Percentiles rank a stretch among this genome's conserved stretches.
Conservation (phyloP, 1,140 invertebrate genomes). For the Hydropsyche tenuis region DNA sequence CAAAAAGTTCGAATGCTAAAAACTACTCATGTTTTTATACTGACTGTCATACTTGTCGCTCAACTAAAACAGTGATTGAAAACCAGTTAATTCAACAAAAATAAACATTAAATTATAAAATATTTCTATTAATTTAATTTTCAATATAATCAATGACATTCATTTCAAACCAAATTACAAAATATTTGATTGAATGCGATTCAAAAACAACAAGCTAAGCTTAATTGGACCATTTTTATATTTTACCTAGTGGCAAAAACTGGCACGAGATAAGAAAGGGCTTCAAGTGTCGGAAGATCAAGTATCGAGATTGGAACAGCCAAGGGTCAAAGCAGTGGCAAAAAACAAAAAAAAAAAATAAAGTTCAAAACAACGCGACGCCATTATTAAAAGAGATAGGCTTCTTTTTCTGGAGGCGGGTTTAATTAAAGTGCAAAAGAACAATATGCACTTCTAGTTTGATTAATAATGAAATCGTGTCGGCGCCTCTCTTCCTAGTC, state of each 20-base stretch:
- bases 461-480: no score
- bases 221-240: conserved; percentile 1
- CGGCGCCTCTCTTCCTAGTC: no score
- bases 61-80: no score
- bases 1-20: no score
- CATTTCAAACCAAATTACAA: no score
- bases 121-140: no score
- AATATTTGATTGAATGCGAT: no score
- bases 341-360: conserved; percentile 1
- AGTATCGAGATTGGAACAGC: conserved; percentile 1
- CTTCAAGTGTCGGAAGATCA: conserved; percentile 1
- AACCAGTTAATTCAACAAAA: no score
- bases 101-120: no score
- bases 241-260: not conserved
- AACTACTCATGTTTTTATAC: no score
- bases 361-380: not conserved
- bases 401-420: not conserved
- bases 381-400: not conserved
- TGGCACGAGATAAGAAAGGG: not conserved
- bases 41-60: no score
- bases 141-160: no score
- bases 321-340: not conserved
- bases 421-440: not conserved
- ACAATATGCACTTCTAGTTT: conserved; percentile 2
- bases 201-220: not conserved